Percentiles rank a stretch among this genome's conserved stretches.
Evolutionary conservation across 2,797 vertebrate species (phyloP).

Genomic region (Fundulus diaphanus): DNA sequence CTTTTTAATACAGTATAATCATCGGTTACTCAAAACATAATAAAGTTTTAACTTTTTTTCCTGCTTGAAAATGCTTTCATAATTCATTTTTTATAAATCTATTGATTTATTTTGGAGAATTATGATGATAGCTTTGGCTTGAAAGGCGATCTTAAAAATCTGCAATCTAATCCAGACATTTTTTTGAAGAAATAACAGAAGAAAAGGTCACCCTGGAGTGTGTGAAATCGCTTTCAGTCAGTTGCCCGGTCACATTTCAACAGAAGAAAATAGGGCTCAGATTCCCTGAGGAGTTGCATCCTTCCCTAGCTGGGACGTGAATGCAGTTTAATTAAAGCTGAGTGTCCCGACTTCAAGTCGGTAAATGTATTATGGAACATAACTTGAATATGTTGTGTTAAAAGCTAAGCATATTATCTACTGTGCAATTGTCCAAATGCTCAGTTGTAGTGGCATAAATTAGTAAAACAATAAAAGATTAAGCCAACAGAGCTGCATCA

Average conservation of each 20-base stretch:
- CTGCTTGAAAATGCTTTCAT: not conserved
- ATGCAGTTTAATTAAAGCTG: not conserved
- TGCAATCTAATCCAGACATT: not conserved
- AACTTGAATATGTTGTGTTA: not conserved
- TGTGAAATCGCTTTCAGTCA: not conserved
- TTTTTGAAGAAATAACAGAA: not conserved
- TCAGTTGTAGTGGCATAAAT: not conserved
- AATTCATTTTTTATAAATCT: not conserved
- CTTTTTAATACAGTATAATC: not conserved
- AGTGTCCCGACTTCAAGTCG: not conserved
- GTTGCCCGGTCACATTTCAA: not conserved
- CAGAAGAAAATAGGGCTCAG: slow-evolving; percentile 1
- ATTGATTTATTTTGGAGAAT: not conserved
- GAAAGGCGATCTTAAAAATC: not conserved
- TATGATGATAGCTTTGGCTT: not conserved
- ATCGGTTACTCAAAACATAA: not conserved
- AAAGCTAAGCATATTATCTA: not conserved
- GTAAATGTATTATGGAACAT: not conserved
- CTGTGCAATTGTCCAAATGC: not conserved
- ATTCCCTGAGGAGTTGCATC: slow-evolving; percentile 1
- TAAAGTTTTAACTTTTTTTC: not conserved
- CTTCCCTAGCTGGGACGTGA: not conserved
- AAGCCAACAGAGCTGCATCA: slow-evolving; percentile 10
- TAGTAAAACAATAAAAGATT: slow-evolving; percentile 7
- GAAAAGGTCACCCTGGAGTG: not conserved